phyloP scores from a whole-genome alignment of 30 jellyfish, hydroid and myxozoan genomes.

The Chironex yamaguchii region DNA sequence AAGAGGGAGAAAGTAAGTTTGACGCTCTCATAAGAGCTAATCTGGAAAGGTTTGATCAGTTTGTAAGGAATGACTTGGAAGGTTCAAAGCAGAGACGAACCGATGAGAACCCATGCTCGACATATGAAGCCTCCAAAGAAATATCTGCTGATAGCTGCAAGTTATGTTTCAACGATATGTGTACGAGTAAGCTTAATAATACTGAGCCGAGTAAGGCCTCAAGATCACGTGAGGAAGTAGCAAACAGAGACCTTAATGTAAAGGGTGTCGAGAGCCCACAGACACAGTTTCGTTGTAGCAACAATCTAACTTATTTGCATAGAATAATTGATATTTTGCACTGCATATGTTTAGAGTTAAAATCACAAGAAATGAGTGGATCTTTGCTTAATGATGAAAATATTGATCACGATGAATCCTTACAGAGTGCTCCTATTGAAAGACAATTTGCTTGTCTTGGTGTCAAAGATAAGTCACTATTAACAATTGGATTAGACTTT shows the following conservation, averaged over 20 bases:
- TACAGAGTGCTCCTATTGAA: background rate
- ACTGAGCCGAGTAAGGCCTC: background rate
- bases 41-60: no score
- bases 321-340: background rate
- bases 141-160: background rate
- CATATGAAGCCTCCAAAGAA: background rate
- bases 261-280: background rate
- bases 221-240: no score
- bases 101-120: background rate
- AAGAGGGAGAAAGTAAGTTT: background rate
- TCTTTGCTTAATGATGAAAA: background rate
- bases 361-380: background rate
- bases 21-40: background rate
- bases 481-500: constrained; percentile 35
- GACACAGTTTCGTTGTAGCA: background rate
- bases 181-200: background rate
- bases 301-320: background rate
- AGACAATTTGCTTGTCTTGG: background rate
- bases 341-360: background rate
- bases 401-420: background rate
- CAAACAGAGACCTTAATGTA: no score
- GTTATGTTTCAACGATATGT: background rate
- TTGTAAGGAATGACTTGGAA: background rate
- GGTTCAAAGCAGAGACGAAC: background rate
- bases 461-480: constrained; percentile 20